Conservation (phyloP, 37 sponge, comb jelly and placozoan genomes). For the Ianthella basta region DNA sequence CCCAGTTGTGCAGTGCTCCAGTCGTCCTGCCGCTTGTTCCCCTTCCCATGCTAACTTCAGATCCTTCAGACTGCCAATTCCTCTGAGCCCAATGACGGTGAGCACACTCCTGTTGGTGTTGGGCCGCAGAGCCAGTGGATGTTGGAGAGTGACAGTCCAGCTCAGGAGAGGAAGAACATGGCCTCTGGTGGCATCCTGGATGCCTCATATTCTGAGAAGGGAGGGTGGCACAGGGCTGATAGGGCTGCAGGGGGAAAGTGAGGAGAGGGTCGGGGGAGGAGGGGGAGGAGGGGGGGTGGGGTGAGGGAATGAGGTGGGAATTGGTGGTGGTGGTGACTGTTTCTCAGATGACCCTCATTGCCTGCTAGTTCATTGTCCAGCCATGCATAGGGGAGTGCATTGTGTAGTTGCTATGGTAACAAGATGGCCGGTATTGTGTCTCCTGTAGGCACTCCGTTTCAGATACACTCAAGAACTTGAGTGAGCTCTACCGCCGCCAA, state of each 20-base stretch:
- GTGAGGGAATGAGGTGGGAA: constrained; percentile 11
- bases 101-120: background rate
- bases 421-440: background rate
- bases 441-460: constrained; percentile 73
- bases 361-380: too few species aligned
- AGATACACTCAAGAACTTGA: constrained; percentile 76
- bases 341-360: too few species aligned
- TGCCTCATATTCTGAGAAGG: constrained; percentile 32
- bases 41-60: background rate
- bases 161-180: background rate
- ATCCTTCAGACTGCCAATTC: constrained; percentile 13
- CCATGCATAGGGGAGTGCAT: too few species aligned
- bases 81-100: background rate
- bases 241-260: constrained; percentile 30
- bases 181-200: background rate
- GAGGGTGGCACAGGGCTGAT: constrained; percentile 24
- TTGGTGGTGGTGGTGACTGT: too few species aligned
- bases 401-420: constrained; percentile 1
- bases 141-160: constrained; percentile 23
- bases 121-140: background rate
- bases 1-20: too few species aligned
- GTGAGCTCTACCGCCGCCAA: constrained; percentile 80
- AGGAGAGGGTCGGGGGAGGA: constrained; percentile 18
- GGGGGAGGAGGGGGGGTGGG: background rate
- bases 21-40: too few species aligned